These are phyloP conservation scores for Callorhinus ursinus DNA, from an alignment of 2,113 vertebrate genomes.

Conservation along the genomic window DNA sequence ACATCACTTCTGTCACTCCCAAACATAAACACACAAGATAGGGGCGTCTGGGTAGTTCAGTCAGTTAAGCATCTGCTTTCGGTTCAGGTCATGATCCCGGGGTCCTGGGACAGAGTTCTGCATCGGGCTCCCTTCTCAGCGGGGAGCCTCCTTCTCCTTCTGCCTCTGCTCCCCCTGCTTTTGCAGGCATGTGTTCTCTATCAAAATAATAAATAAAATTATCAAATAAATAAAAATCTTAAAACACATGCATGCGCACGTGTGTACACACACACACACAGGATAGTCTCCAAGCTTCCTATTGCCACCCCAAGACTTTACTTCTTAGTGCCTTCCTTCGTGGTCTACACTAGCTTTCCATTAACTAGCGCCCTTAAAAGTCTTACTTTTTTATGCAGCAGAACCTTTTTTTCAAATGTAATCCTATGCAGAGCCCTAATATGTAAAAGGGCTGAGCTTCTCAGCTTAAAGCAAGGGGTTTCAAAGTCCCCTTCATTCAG, in stretches of 20 bases:
- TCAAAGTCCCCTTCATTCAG: slow-evolving; percentile 5
- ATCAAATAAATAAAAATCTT: too few species aligned
- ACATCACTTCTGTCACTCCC: background rate
- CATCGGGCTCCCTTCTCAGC: too few species aligned
- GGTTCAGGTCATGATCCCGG: too few species aligned
- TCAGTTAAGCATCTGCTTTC: too few species aligned
- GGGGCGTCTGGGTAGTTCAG: too few species aligned
- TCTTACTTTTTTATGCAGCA: slow-evolving; percentile 29
- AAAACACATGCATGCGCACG: background rate
- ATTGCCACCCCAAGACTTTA: background rate
- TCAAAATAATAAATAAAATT: too few species aligned
- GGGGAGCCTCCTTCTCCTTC: too few species aligned
- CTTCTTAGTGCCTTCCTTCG: background rate
- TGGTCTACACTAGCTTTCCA: background rate
- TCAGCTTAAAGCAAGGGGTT: background rate
- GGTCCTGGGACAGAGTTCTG: too few species aligned
- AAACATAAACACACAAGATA: background rate
- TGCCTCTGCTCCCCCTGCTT: too few species aligned
- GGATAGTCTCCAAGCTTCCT: background rate
- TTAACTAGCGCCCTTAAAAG: slow-evolving; percentile 5
- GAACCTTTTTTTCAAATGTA: background rate
- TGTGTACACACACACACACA: background rate
- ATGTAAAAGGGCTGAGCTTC: background rate
- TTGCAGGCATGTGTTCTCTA: too few species aligned
- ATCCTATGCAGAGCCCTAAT: background rate